Evolutionary conservation across 2,888 invertebrate genomes (phyloP).

Genomic region (Perithous albicinctus): DNA sequence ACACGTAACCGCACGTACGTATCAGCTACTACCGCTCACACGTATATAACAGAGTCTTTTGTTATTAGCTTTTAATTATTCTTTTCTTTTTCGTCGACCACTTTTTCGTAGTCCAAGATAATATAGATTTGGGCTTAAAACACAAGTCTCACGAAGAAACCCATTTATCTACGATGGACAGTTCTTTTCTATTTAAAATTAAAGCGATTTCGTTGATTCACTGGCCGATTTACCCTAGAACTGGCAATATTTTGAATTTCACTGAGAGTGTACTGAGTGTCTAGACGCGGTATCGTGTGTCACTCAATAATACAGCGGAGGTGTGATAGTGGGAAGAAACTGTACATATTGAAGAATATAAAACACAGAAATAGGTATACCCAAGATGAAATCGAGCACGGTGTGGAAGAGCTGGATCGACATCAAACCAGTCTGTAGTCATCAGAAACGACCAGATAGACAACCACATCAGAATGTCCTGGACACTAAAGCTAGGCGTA

Average conservation of each 20-base stretch:
- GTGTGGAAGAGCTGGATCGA: neutral
- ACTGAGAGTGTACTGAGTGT: too few relatives aligned
- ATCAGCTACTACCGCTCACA: conserved; percentile 5
- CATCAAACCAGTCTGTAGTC: neutral
- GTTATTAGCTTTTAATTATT: too few relatives aligned
- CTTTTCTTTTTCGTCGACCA: too few relatives aligned
- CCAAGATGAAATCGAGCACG: neutral
- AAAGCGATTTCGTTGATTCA: too few relatives aligned
- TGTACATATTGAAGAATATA: neutral
- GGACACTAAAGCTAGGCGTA: neutral
- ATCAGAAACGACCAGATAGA: neutral
- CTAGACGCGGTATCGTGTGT: neutral
- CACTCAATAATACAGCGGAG: neutral
- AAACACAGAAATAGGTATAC: neutral
- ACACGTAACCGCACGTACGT: conserved; percentile 11
- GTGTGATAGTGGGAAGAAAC: neutral
- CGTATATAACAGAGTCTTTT: too few relatives aligned
- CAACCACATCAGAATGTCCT: conserved; percentile 11
- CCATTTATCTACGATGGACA: too few relatives aligned
- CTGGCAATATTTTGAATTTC: too few relatives aligned
- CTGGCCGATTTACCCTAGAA: too few relatives aligned
- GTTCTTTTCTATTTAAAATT: too few relatives aligned
- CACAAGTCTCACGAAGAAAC: too few relatives aligned
- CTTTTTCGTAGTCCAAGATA: too few relatives aligned
- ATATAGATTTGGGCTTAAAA: too few relatives aligned